Conservation (phyloP, 2,797 vertebrate genomes). For the Euthynnus affinis region DNA sequence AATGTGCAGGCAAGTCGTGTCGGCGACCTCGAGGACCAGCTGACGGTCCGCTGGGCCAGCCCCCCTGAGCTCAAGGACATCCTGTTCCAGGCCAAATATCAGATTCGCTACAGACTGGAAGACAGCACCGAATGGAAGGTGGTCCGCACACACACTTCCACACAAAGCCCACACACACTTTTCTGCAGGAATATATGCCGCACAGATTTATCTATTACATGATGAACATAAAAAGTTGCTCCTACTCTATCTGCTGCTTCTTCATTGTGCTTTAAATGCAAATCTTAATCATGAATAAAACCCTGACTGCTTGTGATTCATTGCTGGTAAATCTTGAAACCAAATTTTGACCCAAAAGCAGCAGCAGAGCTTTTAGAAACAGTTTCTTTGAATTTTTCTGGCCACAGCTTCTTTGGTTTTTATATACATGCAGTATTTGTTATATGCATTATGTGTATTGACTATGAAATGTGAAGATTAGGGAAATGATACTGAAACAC, state of each 20-base stretch:
- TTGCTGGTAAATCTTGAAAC: conserved; percentile 25
- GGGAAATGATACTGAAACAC: conserved; percentile 6
- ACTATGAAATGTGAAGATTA: conserved; percentile 1
- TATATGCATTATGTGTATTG: neutral
- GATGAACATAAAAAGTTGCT: conserved; percentile 16
- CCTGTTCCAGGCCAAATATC: conserved; percentile 97
- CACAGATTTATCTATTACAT: conserved; percentile 12
- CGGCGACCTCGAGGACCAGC: conserved; percentile 94
- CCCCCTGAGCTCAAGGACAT: conserved; percentile 94
- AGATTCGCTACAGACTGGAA: conserved; percentile 96
- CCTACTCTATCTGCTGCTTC: conserved; percentile 18
- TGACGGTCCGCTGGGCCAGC: conserved; percentile 93
- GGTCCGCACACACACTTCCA: conserved; percentile 23
- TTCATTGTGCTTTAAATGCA: conserved; percentile 14
- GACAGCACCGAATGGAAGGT: conserved; percentile 96
- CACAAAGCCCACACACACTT: neutral
- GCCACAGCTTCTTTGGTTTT: conserved; percentile 21
- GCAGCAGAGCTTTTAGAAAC: conserved; percentile 28
- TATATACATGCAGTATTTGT: neutral
- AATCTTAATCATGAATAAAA: conserved; percentile 10
- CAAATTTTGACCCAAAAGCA: conserved; percentile 41
- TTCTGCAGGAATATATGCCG: conserved; percentile 29
- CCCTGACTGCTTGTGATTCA: neutral
- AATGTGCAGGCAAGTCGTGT: conserved; percentile 93
- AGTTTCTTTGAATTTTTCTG: conserved; percentile 47